Evolutionary conservation across 2,888 invertebrate species (phyloP).

Genomic region (Tridacna crocea): DNA sequence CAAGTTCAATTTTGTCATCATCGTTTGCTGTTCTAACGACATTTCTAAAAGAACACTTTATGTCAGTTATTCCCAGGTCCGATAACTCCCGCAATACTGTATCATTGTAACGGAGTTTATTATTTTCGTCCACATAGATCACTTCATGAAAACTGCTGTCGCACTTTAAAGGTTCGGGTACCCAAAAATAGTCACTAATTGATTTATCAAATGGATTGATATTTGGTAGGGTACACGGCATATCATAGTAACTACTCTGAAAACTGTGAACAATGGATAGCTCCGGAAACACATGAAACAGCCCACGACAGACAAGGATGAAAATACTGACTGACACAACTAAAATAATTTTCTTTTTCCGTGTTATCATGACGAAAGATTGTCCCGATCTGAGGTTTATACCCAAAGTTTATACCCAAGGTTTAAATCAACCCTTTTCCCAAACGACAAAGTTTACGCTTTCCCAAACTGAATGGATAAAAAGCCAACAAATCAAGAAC

Average conservation of each 20-base stretch:
- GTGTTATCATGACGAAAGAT: too few species aligned
- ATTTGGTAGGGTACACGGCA: not conserved
- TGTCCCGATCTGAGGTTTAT: too few species aligned
- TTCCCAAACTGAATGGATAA: too few species aligned
- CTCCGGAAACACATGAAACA: too few species aligned
- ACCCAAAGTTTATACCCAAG: too few species aligned
- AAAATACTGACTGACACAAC: too few species aligned
- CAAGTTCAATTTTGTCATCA: not conserved
- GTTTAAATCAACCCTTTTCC: too few species aligned
- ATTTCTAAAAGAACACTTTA: not conserved
- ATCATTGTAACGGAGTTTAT: not conserved
- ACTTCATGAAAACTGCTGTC: not conserved
- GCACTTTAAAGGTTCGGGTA: not conserved
- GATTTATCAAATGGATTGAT: slow-evolving; percentile 2
- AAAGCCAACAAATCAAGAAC: too few species aligned
- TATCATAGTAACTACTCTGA: not conserved
- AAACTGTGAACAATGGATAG: too few species aligned
- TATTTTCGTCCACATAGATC: not conserved
- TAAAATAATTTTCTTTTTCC: too few species aligned
- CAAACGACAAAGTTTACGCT: too few species aligned
- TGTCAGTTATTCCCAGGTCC: not conserved
- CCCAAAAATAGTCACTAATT: not conserved
- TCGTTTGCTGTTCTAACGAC: not conserved
- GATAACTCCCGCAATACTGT: not conserved
- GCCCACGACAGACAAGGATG: too few species aligned